phyloP scores from a whole-genome alignment of 2,113 vertebrate genomes.

The cat (Felis catus) region DNA sequence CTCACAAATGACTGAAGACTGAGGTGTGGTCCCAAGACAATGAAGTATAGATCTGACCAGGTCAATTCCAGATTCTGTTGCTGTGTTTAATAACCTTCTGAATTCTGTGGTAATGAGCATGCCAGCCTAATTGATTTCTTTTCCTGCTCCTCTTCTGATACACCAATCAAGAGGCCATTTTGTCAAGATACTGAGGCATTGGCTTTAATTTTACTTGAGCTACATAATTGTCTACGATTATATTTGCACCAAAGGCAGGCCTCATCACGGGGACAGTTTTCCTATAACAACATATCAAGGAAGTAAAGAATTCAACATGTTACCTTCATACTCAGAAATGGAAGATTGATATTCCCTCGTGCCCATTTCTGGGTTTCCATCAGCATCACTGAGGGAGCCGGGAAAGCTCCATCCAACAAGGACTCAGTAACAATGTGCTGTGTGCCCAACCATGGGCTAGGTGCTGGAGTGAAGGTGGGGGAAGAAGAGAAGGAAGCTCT shows the following conservation, averaged over 20 bases:
- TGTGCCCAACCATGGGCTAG: neutral
- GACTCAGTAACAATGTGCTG: neutral
- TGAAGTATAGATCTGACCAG: neutral
- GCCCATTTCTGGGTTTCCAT: neutral
- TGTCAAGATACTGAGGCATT: neutral
- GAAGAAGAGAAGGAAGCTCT: neutral
- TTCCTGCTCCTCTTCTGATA: neutral
- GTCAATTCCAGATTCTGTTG: slow-evolving; percentile 9
- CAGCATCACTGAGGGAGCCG: neutral
- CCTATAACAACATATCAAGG: neutral
- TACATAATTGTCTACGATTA: neutral
- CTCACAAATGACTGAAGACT: neutral
- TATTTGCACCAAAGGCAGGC: neutral
- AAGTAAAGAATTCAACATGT: slow-evolving; percentile 46
- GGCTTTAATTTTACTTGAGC: slow-evolving; percentile 44
- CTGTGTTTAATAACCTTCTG: neutral
- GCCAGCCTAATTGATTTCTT: slow-evolving; percentile 29
- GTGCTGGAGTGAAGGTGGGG: neutral
- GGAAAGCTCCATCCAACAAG: neutral
- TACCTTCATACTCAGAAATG: neutral
- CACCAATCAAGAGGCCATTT: slow-evolving; percentile 37
- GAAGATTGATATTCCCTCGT: neutral
- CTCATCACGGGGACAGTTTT: neutral
- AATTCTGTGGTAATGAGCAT: slow-evolving; percentile 8
- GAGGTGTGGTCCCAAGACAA: neutral